phyloP scores from a whole-genome alignment of 2,797 vertebrate species.

The Brachyalestes nurse region DNA sequence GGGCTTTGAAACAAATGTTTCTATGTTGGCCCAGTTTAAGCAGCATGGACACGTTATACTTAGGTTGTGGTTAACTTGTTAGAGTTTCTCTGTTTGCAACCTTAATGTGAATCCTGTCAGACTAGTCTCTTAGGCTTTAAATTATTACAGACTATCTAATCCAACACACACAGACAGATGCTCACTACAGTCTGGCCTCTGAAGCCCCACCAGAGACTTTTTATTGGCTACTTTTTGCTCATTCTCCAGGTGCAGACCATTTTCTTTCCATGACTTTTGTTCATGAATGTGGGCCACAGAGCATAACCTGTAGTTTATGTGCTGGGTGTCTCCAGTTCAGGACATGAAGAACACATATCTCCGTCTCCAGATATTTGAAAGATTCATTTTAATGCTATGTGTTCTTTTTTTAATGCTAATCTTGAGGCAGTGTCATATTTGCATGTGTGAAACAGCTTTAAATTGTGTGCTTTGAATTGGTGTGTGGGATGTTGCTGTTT shows the following conservation, averaged over 20 bases:
- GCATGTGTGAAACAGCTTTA: neutral
- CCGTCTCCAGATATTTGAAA: neutral
- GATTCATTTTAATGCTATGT: neutral
- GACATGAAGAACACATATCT: neutral
- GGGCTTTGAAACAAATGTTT: slow-evolving; percentile 20
- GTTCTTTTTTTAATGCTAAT: neutral
- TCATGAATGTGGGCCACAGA: neutral
- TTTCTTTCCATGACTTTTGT: neutral
- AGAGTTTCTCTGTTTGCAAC: neutral
- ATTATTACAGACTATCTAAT: neutral
- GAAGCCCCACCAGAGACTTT: too few species aligned
- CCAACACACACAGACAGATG: neutral
- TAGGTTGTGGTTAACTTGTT: neutral
- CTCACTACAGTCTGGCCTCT: too few species aligned
- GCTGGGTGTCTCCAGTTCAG: slow-evolving; percentile 5
- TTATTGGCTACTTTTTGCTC: too few species aligned
- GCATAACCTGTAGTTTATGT: neutral
- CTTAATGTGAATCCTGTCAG: too few species aligned
- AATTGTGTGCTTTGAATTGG: neutral
- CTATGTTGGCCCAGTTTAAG: slow-evolving; percentile 2
- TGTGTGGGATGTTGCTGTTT: neutral
- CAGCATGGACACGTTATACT: neutral
- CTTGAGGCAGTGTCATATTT: neutral
- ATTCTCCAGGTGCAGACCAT: neutral
- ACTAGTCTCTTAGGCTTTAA: too few species aligned